A percentile compares a stretch with the other conserved stretches of the same genome.
phyloP scores from a whole-genome alignment of 2,797 vertebrate genomes.

The Catharus ustulatus region DNA sequence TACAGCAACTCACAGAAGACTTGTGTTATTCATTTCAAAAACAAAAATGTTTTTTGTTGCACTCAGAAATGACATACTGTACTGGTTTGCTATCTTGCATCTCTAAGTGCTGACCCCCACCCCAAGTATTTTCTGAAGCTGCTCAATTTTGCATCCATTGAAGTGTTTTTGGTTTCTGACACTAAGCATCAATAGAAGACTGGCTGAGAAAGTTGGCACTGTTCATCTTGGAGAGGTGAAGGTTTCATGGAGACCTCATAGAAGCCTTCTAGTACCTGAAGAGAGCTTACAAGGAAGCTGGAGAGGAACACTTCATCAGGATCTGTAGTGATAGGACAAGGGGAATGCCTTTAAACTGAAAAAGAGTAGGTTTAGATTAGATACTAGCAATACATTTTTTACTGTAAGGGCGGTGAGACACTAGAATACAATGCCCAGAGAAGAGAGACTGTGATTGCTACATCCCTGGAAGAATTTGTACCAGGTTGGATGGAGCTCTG shows the following conservation, averaged over 20 bases:
- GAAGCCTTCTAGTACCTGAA: not conserved
- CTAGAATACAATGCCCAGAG: not conserved
- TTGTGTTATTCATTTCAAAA: not conserved
- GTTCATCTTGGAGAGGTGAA: not conserved
- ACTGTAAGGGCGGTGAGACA: not conserved
- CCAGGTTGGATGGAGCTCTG: not conserved
- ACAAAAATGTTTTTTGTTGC: not conserved
- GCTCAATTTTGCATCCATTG: not conserved
- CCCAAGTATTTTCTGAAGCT: not conserved
- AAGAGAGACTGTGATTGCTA: not conserved
- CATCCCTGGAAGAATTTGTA: not conserved
- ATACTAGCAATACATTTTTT: not conserved
- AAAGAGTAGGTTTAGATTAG: not conserved
- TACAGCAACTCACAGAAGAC: not conserved
- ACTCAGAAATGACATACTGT: not conserved
- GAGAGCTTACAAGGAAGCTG: not conserved
- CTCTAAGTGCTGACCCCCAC: not conserved
- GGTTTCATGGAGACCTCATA: accelerated
- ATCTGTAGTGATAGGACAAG: not conserved
- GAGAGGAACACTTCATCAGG: not conserved
- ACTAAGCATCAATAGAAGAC: not conserved
- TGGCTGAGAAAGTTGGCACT: not conserved
- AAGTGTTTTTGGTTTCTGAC: not conserved
- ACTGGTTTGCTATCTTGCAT: not conserved
- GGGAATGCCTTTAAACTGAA: not conserved